These are phyloP conservation scores for Agelastica alni DNA, from an alignment of 2,888 invertebrate species.

Conservation along the genomic window DNA sequence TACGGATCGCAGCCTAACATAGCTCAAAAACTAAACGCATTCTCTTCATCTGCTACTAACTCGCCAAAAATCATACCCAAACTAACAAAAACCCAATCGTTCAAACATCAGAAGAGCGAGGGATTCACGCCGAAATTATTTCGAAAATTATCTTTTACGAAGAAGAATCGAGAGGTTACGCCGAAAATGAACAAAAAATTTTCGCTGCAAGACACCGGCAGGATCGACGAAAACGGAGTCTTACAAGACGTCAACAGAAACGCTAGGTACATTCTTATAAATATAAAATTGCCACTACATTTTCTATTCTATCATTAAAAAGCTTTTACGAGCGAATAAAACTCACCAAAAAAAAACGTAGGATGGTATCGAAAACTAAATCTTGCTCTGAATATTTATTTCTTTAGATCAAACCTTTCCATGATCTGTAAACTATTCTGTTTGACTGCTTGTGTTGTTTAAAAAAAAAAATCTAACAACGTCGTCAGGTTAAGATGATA, in stretches of 20 bases:
- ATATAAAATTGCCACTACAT: no score
- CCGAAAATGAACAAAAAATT: slow-evolving; percentile 48
- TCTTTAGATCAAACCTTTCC: no score
- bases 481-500: no score
- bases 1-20: slow-evolving; percentile 58
- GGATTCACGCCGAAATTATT: slow-evolving; percentile 52
- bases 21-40: slow-evolving; percentile 50
- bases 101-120: slow-evolving; percentile 51
- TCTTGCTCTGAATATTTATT: no score
- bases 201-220: slow-evolving; percentile 36
- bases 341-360: no score
- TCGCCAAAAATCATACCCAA: slow-evolving; percentile 53
- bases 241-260: slow-evolving; percentile 43
- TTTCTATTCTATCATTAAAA: slow-evolving; percentile 19
- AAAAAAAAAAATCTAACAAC: no score
- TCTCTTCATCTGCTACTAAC: slow-evolving; percentile 49
- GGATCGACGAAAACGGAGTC: slow-evolving; percentile 42
- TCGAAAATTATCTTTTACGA: slow-evolving; percentile 52
- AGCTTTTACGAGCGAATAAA: no score
- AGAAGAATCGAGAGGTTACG: slow-evolving; percentile 43
- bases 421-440: no score
- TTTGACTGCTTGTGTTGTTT: no score
- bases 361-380: no score
- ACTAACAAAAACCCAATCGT: slow-evolving; percentile 57
- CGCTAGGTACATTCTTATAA: no score